phyloP scores from a whole-genome alignment of 2,797 vertebrate species.

The Phylloscopus collybita region DNA sequence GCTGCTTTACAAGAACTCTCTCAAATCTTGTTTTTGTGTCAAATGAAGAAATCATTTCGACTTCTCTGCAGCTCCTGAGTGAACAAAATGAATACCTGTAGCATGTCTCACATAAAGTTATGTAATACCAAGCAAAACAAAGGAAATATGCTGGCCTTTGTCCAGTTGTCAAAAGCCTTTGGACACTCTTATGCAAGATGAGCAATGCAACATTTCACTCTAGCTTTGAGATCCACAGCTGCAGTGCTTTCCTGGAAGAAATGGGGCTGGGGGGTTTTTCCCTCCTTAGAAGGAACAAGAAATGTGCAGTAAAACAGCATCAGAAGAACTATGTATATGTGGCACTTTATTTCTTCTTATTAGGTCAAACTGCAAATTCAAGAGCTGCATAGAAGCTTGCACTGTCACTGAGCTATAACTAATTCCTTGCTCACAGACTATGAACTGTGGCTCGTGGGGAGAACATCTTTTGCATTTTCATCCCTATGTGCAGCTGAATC shows the following conservation, averaged over 20 bases:
- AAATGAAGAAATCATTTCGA: neutral
- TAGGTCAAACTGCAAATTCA: neutral
- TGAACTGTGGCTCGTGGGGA: neutral
- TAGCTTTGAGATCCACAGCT: neutral
- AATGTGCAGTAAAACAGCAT: neutral
- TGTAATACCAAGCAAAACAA: constrained; percentile 22
- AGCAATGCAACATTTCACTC: constrained; percentile 2
- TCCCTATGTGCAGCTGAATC: accelerated
- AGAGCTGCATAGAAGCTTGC: neutral
- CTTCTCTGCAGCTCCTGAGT: neutral
- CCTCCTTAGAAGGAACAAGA: neutral
- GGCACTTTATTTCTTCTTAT: neutral
- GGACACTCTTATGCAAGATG: neutral
- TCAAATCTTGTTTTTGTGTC: accelerated
- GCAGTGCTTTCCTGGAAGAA: neutral
- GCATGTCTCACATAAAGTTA: neutral
- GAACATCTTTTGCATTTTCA: neutral
- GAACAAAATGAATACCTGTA: constrained; percentile 21
- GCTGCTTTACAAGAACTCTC: neutral
- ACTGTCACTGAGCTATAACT: neutral
- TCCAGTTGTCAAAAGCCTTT: constrained; percentile 17
- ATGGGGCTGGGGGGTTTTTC: accelerated
- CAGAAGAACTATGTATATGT: neutral
- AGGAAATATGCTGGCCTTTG: constrained; percentile 45
- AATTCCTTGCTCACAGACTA: neutral